Evolutionary conservation across 2,888 invertebrate genomes (phyloP), one percentile per base, ranked within the genome.

Genomic region (Morpho achilles): DNA sequence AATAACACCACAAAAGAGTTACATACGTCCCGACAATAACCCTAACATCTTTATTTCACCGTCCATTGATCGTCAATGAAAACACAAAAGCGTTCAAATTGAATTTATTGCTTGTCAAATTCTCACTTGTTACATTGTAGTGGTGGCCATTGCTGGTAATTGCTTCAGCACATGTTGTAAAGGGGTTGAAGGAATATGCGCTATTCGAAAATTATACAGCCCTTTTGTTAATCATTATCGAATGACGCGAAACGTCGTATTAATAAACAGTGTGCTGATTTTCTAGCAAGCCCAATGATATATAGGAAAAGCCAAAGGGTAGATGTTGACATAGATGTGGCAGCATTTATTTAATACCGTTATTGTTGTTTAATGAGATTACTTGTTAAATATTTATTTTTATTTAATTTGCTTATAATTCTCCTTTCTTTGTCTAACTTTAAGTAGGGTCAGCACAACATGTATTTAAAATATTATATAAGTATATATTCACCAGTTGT

Each of bases 91-190:
- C 74, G 72, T 76, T 71, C 68, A 79, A 85, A 87, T 85, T 79
- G 72, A 86, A 88, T 89, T 88, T 87, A 87, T 87, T 77, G 79
- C 82, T 80, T 87, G 87, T 86, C 85, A 87, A 82, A 85, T 81
- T 78, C 75, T 72, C 69, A 87, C 84, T 87, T 85, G 84, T 84
- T 79, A 69, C 70, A 75, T 81, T 71, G 80, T 80, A 77, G 79
- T 79, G 77, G 79, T 77, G 69, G 65, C 77, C 73, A 74, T 74
- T 70, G 70, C 72, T 70, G 76, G 80, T 87, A 90, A 89, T 90
- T 82, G 88, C 74, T 72, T 64, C 67, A 80, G 84, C 89, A 89
- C 88, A 88, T 90, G 89, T 76, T 80, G 74, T 42, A 84, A 87
- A 87, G 84, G 88, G 88, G 81, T 87, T 61, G 58, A 50, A 57